Base-by-base conservation (phyloP, 2,113 vertebrate species). In the Apodemus sylvaticus region DNA sequence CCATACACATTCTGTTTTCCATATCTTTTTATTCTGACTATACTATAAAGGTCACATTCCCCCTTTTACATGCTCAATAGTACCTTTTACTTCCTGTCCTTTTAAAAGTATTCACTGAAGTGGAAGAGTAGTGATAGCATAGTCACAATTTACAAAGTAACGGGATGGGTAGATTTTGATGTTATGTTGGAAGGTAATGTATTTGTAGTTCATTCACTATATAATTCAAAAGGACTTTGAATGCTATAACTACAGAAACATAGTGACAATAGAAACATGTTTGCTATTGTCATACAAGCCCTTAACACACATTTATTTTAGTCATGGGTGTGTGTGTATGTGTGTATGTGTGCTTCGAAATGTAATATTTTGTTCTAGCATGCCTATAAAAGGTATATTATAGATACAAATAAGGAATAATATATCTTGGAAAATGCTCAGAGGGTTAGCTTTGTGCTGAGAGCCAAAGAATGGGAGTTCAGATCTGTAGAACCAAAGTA, bases 121-220 rank as follows among this genome's bases (percentile, higher is more conserved):
- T 2, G 36, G 4, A 36, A 10, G 1, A 5, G 20, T 68, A 10
- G 11, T 42, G 9, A 6, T 51, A 48, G 10, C 4, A 10, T 55
- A 11, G 48, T n/a, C 42, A 77, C 36, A 51, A 10, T 14, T 11
- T 60, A 31, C 4, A 48, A 6, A 70, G 22, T 70, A 66, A 90
- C 12, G 19, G 4, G 1, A n/a, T 22, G 19, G 5, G 19, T 22
- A 66, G 16, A 39, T 39, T 85, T 68, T 76, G 4, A n/a, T 70
- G 9, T 77, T 19, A 20, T 39, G 26, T 29, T 48, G 3, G 3
- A 78, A 58, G 3, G 11, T 20, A 58, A 10, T 66, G 7, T 77
- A 4, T 13, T 19, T 66, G 1, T 26, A 53, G 8, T 36, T 73
- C 4, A 68, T 66, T 29, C 29, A 53, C 64, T 36, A 0, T 7